phyloP scores from a whole-genome alignment of 2,888 invertebrate species.

The Brachycybe producta region DNA sequence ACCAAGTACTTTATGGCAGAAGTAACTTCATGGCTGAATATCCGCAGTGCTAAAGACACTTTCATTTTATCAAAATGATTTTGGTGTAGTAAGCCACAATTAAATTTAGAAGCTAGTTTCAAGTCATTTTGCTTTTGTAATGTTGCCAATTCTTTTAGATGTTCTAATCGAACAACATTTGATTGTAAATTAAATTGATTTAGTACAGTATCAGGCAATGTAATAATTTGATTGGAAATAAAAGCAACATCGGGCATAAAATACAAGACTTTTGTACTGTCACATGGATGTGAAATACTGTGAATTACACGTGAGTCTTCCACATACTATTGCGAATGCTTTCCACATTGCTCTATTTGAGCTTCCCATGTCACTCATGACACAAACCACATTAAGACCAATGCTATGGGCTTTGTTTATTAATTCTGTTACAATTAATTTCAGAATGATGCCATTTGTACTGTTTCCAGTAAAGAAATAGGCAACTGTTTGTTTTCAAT shows the following conservation, averaged over 20 bases:
- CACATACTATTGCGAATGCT: constrained; percentile 1
- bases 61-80: constrained; percentile 8
- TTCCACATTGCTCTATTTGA: constrained; percentile 5
- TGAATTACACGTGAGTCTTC: not conserved
- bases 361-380: not conserved
- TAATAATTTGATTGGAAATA: not conserved
- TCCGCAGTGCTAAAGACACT: not conserved
- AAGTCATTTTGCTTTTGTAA: not conserved
- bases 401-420: not conserved
- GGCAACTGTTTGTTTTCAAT: constrained; percentile 12
- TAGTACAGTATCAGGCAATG: not conserved
- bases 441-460: not conserved
- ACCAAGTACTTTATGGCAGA: not conserved
- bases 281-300: constrained; percentile 5
- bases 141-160: not conserved
- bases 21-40: not conserved
- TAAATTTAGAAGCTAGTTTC: not conserved
- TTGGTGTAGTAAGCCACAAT: not conserved
- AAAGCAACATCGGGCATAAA: not conserved
- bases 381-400: not conserved
- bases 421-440: not conserved
- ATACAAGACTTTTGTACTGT: not conserved
- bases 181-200: not conserved
- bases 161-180: not conserved
- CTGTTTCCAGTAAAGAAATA: constrained; percentile 8